Base-by-base conservation (phyloP, 2,797 vertebrate species). In the Ctenopoma kingsleyae region DNA sequence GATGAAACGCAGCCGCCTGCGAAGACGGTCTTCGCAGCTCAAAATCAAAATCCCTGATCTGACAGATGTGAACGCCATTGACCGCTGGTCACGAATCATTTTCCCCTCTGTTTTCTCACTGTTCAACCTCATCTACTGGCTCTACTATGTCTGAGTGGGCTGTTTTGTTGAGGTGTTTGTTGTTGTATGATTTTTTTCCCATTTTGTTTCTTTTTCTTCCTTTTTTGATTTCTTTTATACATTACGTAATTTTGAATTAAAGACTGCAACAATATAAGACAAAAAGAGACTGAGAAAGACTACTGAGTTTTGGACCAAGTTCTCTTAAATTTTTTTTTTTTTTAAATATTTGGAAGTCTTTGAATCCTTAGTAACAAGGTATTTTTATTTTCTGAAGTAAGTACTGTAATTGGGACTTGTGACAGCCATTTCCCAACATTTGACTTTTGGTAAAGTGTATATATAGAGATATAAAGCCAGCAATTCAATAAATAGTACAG, bases 41-140 rank as follows among this genome's bases (percentile, higher is more conserved):
- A 97, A 96, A 89, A 97, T 98, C 75, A 98, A 98, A 93, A 98
- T 98, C 90, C 97, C 97, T 0, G 96, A 98, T 91, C 94, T 98
- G 86, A 98, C 97, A 7, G 97, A 98, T 91, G 97, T 98, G 83
- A 98, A 98, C 81, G 94, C 97, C 89, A 97, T 98, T 40, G 97
- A 98, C 94, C 95, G 97, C 85, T 98, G 97, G 97, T 98, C 97
- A 81, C 93, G 97, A 80, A 95, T 98, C 92, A 96, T 98, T 88
- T 98, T 98, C 84, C 97, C 97, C 2, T 95, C 96, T 52, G 97
- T 97, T 19, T 98, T 98, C 93, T 97, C 96, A 74, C 94, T 98
- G 85, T 98, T 98, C 92, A 98, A 98, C 91, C 89, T 98, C 80
- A 90, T 98, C 90, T 98, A 98, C 91, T 98, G 97, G 97, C 95